Conservation (phyloP, 2,113 vertebrate genomes). For the Propithecus coquereli region DNA sequence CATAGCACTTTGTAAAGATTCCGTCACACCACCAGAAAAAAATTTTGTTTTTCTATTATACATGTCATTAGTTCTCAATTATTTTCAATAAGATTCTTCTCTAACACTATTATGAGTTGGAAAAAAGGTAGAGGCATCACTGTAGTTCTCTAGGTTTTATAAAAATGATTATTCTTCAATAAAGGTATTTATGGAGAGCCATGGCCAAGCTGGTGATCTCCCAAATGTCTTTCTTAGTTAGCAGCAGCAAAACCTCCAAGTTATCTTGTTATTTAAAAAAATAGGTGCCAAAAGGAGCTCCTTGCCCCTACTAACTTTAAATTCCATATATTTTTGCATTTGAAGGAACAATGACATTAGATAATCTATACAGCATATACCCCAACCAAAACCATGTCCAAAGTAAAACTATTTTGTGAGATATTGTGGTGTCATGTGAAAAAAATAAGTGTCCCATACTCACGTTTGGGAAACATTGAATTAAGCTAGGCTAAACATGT, state of each 20-base stretch:
- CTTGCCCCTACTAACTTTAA: neutral
- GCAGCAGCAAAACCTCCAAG: neutral
- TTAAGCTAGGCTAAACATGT: neutral
- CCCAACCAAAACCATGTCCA: neutral
- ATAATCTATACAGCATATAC: neutral
- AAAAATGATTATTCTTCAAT: constrained; percentile 41
- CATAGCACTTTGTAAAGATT: neutral
- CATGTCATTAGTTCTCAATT: constrained; percentile 4
- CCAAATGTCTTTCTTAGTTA: neutral
- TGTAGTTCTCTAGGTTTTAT: neutral
- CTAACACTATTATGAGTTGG: neutral
- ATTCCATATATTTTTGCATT: neutral
- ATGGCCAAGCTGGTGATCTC: neutral
- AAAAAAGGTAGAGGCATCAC: neutral
- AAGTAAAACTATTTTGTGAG: neutral
- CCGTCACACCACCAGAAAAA: neutral
- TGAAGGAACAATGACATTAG: neutral
- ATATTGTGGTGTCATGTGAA: neutral
- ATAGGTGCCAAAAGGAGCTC: neutral
- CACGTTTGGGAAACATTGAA: neutral
- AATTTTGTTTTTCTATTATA: constrained; percentile 8
- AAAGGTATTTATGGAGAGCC: neutral
- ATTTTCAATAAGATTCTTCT: constrained; percentile 24
- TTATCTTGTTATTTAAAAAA: constrained; percentile 22
- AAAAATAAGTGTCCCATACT: neutral